Evolutionary conservation across 2,888 invertebrate species (phyloP).

Genomic region (Neocrepidodera transversa): DNA sequence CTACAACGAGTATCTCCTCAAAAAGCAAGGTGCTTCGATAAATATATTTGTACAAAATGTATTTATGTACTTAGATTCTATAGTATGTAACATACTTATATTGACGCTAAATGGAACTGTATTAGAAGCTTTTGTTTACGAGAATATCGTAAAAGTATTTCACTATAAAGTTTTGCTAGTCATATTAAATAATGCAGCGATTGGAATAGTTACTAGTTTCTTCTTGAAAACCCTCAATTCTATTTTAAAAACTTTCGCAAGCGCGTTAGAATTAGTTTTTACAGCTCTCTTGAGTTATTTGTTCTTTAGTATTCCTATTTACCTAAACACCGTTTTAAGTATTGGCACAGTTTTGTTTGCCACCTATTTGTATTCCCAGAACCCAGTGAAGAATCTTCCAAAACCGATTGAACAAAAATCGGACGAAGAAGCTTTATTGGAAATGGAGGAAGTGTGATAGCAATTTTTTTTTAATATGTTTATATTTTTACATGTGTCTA

Average conservation of each 20-base stretch:
- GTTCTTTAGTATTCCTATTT: conserved; percentile 84
- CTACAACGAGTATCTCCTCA: conserved; percentile 92
- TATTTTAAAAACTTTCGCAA: conserved; percentile 94
- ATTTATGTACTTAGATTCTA: conserved; percentile 94
- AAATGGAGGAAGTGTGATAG: conserved; percentile 37
- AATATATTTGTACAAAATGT: conserved; percentile 93
- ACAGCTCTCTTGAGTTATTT: conserved; percentile 89
- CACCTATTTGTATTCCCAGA: conserved; percentile 86
- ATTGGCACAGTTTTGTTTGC: conserved; percentile 84
- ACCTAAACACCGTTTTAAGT: conserved; percentile 80
- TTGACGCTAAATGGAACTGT: conserved; percentile 73
- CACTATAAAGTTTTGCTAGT: conserved; percentile 79
- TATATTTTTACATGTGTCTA: too few species aligned
- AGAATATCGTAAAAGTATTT: conserved; percentile 65
- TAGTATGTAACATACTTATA: conserved; percentile 85
- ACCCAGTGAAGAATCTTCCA: conserved; percentile 77
- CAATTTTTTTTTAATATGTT: too few species aligned
- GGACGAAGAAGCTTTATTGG: conserved; percentile 32
- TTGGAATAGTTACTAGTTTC: conserved; percentile 93
- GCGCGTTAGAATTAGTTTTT: conserved; percentile 88
- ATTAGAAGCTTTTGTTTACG: conserved; percentile 65
- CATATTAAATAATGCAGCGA: conserved; percentile 86
- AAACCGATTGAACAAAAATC: conserved; percentile 26
- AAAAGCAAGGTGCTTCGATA: conserved; percentile 82
- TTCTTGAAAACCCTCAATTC: conserved; percentile 93